Conservation (phyloP, 2,797 vertebrate genomes). For the Oreochromis mossambicus region DNA sequence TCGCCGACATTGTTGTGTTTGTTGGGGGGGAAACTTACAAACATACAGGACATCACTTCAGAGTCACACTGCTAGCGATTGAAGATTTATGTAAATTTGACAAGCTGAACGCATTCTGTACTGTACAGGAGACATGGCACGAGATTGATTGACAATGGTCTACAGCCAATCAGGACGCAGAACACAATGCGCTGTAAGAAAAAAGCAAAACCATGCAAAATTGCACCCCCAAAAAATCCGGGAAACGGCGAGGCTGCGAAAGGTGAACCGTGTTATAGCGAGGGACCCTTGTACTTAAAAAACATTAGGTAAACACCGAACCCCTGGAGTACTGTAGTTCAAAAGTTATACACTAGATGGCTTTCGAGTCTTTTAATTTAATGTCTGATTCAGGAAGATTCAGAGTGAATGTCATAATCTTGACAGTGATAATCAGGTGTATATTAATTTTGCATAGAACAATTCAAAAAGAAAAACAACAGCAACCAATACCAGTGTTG, state of each 20-base stretch:
- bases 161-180: not conserved
- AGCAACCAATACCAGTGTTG: not conserved
- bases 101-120: not conserved
- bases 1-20: not conserved
- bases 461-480: not conserved
- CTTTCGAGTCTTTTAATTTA: not conserved
- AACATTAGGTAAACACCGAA: not conserved
- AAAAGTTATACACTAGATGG: not conserved
- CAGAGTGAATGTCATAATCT: not conserved
- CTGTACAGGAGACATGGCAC: not conserved
- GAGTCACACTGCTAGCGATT: fast-evolving
- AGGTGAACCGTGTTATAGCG: fast-evolving
- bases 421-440: not conserved
- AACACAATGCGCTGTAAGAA: not conserved
- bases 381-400: not conserved
- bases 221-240: fast-evolving
- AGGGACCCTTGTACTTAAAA: not conserved
- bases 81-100: not conserved
- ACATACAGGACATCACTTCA: not conserved
- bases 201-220: not conserved
- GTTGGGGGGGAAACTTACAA: not conserved
- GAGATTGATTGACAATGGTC: fast-evolving
- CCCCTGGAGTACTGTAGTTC: not conserved
- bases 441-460: not conserved
- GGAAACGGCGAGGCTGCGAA: fast-evolving